Evolutionary conservation across 2,888 invertebrate genomes (phyloP).

Genomic region (Petrolisthes cinctipes): DNA sequence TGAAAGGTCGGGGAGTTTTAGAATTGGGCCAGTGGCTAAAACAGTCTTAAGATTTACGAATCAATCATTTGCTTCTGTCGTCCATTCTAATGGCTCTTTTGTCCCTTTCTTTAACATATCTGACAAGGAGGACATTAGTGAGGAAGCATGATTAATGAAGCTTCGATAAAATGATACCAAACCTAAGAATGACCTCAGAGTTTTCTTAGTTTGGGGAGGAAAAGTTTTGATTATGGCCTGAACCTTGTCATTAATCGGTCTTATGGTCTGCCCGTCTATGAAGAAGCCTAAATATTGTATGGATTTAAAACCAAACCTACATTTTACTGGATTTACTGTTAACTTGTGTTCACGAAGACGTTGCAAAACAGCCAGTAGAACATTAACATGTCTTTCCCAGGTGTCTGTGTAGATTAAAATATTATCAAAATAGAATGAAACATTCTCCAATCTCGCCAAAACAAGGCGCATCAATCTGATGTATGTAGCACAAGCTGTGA

Average conservation of each 20-base stretch:
- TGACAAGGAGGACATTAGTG: too few relatives aligned
- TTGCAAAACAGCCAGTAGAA: neutral
- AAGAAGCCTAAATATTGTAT: too few relatives aligned
- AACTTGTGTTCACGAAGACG: too few relatives aligned
- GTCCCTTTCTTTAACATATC: neutral
- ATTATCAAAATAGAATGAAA: neutral
- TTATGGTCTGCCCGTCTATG: too few relatives aligned
- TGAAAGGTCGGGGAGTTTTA: too few relatives aligned
- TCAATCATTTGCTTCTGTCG: neutral
- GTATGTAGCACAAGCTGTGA: neutral
- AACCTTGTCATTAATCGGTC: too few relatives aligned
- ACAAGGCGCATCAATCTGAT: neutral
- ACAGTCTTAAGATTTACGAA: neutral
- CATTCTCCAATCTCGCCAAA: neutral
- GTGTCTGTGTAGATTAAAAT: neutral
- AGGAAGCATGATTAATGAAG: neutral
- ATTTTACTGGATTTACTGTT: too few relatives aligned
- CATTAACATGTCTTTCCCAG: neutral
- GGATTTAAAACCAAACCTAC: too few relatives aligned
- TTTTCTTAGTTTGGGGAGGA: too few relatives aligned
- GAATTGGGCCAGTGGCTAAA: too few relatives aligned
- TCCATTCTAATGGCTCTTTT: neutral
- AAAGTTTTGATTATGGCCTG: too few relatives aligned
- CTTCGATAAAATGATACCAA: neutral
- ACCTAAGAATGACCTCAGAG: too few relatives aligned